Evolutionary conservation across 2,888 invertebrate species (phyloP).

Genomic region (Xylota sylvarum): DNA sequence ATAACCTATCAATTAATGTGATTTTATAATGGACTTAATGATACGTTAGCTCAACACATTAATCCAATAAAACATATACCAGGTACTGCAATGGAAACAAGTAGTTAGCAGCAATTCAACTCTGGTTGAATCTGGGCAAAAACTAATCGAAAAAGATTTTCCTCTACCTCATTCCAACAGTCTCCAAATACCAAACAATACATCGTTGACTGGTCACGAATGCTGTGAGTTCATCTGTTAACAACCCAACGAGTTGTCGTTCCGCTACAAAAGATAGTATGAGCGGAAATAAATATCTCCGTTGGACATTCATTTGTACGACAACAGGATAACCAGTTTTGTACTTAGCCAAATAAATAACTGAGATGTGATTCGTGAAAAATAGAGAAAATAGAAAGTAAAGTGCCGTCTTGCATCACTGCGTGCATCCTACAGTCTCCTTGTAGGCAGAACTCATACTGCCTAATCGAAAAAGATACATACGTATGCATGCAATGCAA

Average conservation of each 20-base stretch:
- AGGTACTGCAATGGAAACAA: neutral
- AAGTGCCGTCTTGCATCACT: neutral
- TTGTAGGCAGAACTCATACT: too few species aligned
- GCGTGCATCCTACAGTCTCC: neutral
- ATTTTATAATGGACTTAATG: conserved; percentile 11
- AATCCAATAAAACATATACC: neutral
- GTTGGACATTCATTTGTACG: neutral
- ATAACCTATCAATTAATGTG: neutral
- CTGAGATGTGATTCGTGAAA: neutral
- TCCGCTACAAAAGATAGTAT: neutral
- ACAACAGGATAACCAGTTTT: conserved; percentile 6
- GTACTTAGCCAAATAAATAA: conserved; percentile 12
- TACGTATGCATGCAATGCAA: neutral
- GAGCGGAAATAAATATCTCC: neutral
- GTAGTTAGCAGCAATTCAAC: conserved; percentile 3
- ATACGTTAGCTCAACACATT: neutral
- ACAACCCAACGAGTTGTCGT: neutral
- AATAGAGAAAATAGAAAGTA: conserved; percentile 9
- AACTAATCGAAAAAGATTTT: neutral
- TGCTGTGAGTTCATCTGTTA: conserved; percentile 2
- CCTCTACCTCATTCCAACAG: conserved; percentile 2
- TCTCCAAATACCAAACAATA: neutral
- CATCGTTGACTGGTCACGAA: neutral
- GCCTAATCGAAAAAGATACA: neutral
- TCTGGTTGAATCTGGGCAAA: neutral